Base-by-base conservation (phyloP, 2,888 invertebrate species). In the Margaritifera margaritifera region DNA sequence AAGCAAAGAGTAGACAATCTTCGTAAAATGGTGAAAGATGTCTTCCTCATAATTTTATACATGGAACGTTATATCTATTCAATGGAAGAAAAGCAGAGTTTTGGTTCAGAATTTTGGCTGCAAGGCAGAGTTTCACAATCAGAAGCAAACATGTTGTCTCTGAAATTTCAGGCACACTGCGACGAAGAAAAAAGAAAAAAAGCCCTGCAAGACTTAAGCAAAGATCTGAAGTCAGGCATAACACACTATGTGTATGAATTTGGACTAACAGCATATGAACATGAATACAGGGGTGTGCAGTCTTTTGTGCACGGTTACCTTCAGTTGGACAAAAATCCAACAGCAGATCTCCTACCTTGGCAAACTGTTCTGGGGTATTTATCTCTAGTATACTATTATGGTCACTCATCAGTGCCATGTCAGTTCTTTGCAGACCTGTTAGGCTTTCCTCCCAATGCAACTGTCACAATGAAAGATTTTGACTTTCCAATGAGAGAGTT, bases 241-340 rank as follows among this genome's bases (percentile, higher is more conserved):
- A 31, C 62, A 20, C 59, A 66, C 22, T 72, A 75, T 42, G 62
- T 79, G 65, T 78, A 69, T 68, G 78, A 80, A 60, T 80, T 74
- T 55, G 80, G 80, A 3, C 66, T 80, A 63, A 73, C 80, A 52
- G 77, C 69, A 4, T 77, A 72, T 50, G 54, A 64, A 4, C 70
- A 78, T 31, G 77, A 80, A 52, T 80, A 72, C 31, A 68, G 67
- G 56, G 80, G 80, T 6, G 66, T 80, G 19, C 68, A 63, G 57
- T 70, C 80, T 6, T 77, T 69, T 63, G 80, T 80, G 15, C 61
- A 60, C 42, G 78, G 80, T n/a, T 80, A 74, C 55, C 64, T 79
- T 22, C 57, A 64, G 20, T 64, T 78, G 15, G 66, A 68, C 0
- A 56, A 66, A 18, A 64, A 64, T 25, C 62, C 56, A 42, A 31